These are phyloP conservation scores for Coccyzus lansbergi DNA, from an alignment of 2,797 vertebrate species.

Conservation along the genomic window DNA sequence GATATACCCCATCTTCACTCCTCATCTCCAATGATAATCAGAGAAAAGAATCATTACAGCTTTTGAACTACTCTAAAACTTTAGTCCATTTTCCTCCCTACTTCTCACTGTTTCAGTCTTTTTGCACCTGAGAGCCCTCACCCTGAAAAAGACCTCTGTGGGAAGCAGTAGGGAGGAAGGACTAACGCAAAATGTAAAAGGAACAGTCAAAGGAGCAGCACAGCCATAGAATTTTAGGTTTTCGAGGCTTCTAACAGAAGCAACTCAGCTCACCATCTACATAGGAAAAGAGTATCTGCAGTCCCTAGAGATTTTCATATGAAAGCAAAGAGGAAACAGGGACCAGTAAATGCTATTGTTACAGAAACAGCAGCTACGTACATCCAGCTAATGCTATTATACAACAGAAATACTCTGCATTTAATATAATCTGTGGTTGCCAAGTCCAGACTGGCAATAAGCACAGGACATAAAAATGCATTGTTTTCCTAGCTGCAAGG, in stretches of 20 bases:
- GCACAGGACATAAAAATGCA: not conserved
- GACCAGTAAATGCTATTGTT: constrained; percentile 44
- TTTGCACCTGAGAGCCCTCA: not conserved
- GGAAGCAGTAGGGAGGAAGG: not conserved
- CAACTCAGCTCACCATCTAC: constrained; percentile 5
- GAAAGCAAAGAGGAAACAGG: constrained; percentile 55
- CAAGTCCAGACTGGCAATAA: constrained; percentile 12
- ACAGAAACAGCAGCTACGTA: constrained; percentile 52
- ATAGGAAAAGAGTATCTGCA: not conserved
- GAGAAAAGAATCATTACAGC: not conserved
- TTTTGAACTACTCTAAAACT: not conserved
- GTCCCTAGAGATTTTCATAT: constrained; percentile 8
- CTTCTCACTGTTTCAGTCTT: not conserved
- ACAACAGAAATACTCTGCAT: not conserved
- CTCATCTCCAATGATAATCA: not conserved
- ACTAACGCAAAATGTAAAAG: not conserved
- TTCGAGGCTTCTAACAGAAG: not conserved
- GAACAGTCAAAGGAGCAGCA: not conserved
- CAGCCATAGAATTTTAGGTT: not conserved
- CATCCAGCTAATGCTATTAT: constrained; percentile 28
- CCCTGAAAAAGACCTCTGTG: not conserved
- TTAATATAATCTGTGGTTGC: not conserved
- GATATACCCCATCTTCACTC: not conserved
- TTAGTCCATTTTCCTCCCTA: not conserved
- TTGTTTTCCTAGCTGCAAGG: constrained; percentile 19